Percentiles rank a stretch among this genome's conserved stretches.
phyloP scores from a whole-genome alignment of 1,140 invertebrate genomes.

The Aphis gossypii region DNA sequence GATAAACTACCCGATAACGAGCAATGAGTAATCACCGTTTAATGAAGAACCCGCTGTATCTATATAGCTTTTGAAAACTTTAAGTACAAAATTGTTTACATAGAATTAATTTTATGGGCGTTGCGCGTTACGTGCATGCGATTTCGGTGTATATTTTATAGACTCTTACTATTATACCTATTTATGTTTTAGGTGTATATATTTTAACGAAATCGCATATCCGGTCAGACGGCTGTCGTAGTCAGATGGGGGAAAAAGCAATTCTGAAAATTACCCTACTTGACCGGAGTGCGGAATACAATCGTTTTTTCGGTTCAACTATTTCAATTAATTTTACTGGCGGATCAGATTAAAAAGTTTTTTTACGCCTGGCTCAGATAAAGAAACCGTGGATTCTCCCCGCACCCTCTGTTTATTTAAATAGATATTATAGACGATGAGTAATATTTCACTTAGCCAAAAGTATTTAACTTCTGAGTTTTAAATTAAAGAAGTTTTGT shows the following conservation, averaged over 20 bases:
- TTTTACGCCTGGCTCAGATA: constrained; percentile 44
- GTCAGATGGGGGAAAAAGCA: constrained; percentile 39
- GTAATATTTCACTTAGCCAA: not conserved
- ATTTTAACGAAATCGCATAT: not conserved
- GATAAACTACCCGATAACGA: too few relatives aligned
- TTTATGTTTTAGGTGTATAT: not conserved
- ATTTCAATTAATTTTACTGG: constrained; percentile 57
- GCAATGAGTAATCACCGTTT: too few relatives aligned
- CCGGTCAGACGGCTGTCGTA: constrained; percentile 32
- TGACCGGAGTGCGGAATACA: constrained; percentile 46
- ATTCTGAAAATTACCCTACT: constrained; percentile 52
- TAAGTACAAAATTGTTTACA: not conserved
- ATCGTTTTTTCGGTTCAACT: constrained; percentile 56
- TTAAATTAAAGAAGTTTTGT: constrained; percentile 41
- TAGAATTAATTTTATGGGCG: not conserved
- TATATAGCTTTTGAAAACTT: not conserved
- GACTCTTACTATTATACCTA: not conserved
- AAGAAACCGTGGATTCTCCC: constrained; percentile 41
- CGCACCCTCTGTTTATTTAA: constrained; percentile 35
- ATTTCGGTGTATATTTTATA: not conserved
- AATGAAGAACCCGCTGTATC: not conserved
- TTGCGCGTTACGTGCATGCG: not conserved
- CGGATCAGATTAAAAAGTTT: constrained; percentile 56
- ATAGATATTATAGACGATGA: constrained; percentile 37
- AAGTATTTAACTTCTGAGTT: constrained; percentile 51